Percentiles rank a stretch among this genome's conserved stretches.
These are phyloP conservation scores for Pangasius krempfi DNA, from an alignment of 2,797 vertebrate genomes.

Conservation along the genomic window DNA sequence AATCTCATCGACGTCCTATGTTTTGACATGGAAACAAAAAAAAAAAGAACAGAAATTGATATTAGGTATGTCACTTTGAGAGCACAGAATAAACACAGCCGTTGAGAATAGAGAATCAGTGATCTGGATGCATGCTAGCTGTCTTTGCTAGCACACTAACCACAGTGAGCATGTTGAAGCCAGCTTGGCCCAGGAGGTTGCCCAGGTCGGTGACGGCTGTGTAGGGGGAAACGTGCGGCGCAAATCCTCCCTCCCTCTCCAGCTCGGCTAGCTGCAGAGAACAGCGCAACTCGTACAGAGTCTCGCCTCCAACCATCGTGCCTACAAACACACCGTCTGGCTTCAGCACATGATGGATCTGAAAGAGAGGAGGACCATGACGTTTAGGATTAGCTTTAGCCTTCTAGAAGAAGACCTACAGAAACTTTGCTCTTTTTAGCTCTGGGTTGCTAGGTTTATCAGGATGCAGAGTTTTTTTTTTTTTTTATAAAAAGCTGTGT, in stretches of 20 bases:
- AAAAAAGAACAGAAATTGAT: not conserved
- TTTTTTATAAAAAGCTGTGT: not conserved
- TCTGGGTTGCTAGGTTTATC: not conserved
- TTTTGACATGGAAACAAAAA: not conserved
- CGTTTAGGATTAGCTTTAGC: not conserved
- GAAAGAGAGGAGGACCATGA: slow-evolving; percentile 2
- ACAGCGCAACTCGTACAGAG: slow-evolving; percentile 90
- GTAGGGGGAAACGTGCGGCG: slow-evolving; percentile 89
- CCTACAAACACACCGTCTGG: slow-evolving; percentile 91
- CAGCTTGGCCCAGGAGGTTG: slow-evolving; percentile 86
- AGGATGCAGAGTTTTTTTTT: not conserved
- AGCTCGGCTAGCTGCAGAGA: slow-evolving; percentile 90
- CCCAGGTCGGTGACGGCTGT: slow-evolving; percentile 88
- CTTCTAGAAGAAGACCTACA: not conserved
- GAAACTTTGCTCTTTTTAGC: not conserved
- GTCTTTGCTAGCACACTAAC: slow-evolving; percentile 69
- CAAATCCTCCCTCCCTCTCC: slow-evolving; percentile 92
- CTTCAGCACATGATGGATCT: slow-evolving; percentile 90
- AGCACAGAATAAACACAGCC: too few relatives aligned
- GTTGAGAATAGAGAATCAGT: too few relatives aligned
- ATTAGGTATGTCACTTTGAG: not conserved
- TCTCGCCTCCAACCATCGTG: slow-evolving; percentile 90
- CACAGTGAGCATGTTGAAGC: slow-evolving; percentile 94
- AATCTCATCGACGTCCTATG: slow-evolving; percentile 89
- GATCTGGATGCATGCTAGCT: not conserved